phyloP scores from a whole-genome alignment of 2,113 vertebrate species.

The Poeciliopsis prolifica region DNA sequence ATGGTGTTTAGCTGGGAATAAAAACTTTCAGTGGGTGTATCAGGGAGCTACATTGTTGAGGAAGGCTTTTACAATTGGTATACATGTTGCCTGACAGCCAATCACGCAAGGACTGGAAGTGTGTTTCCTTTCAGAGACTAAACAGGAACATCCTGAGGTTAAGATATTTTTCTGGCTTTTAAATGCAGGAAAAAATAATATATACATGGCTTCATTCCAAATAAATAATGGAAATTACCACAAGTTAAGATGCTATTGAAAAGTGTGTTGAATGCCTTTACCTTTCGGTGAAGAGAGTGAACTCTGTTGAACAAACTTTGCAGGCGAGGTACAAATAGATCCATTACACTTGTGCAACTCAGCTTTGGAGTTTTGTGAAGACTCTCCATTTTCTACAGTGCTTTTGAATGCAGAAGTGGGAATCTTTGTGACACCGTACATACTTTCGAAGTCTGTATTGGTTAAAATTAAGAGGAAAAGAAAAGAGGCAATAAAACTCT shows the following conservation, averaged over 20 bases:
- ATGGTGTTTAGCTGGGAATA: conserved; percentile 40
- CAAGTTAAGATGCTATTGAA: accelerated
- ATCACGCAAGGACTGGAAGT: conserved; percentile 37
- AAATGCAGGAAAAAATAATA: not conserved
- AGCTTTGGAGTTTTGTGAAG: conserved; percentile 8
- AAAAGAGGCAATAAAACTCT: conserved; percentile 26
- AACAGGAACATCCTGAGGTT: conserved; percentile 23
- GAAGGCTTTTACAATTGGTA: not conserved
- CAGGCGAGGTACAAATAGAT: conserved; percentile 14
- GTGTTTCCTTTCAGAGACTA: conserved; percentile 41
- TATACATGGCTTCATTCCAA: not conserved
- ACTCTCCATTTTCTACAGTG: conserved; percentile 35
- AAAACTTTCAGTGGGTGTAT: conserved; percentile 23
- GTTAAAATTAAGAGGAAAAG: conserved; percentile 9
- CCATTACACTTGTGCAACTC: conserved; percentile 25
- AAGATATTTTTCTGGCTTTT: not conserved
- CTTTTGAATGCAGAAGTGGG: conserved; percentile 34
- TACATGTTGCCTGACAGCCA: conserved; percentile 15
- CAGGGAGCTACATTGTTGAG: conserved; percentile 7
- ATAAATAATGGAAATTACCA: not conserved
- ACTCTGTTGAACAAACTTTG: conserved; percentile 26
- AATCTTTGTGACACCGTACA: conserved; percentile 18
- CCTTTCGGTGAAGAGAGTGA: conserved; percentile 55
- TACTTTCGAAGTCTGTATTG: conserved; percentile 72
- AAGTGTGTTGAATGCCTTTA: conserved; percentile 15